These are phyloP conservation scores for Bujurquina vittata DNA, from an alignment of 2,113 vertebrate species.

Conservation along the genomic window DNA sequence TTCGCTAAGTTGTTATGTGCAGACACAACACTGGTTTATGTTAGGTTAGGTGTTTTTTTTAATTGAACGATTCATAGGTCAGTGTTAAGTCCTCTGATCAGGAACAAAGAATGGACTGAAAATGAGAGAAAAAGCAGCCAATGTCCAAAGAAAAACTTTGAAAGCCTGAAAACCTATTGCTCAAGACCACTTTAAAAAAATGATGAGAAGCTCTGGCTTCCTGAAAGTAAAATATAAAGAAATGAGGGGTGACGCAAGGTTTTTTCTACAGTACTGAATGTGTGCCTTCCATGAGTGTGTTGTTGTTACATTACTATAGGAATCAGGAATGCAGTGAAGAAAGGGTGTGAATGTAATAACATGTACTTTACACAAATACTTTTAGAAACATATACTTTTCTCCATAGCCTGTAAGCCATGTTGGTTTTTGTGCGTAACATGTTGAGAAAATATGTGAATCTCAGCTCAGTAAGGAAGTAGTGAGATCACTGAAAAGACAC, in stretches of 20 bases:
- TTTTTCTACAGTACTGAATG: neutral
- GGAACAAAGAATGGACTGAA: neutral
- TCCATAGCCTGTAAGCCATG: neutral
- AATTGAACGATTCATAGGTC: neutral
- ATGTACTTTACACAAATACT: conserved; percentile 1
- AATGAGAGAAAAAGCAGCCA: neutral
- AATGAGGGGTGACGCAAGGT: neutral
- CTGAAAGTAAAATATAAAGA: neutral
- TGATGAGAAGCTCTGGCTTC: neutral
- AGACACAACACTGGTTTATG: neutral
- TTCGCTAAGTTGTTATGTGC: neutral
- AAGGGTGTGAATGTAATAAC: neutral
- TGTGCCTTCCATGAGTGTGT: neutral
- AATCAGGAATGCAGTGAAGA: neutral
- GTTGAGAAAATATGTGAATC: conserved; percentile 29
- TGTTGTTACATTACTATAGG: neutral
- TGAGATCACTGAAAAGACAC: neutral
- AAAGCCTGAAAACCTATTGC: neutral
- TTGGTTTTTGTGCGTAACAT: neutral
- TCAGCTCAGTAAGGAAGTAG: conserved; percentile 28
- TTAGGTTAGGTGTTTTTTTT: neutral
- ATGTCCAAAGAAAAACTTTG: neutral
- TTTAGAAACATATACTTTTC: conserved; percentile 20
- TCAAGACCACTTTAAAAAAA: neutral
- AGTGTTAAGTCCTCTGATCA: neutral